These are phyloP conservation scores for Okamejei kenojei DNA, from an alignment of 2,797 vertebrate species.

Conservation along the genomic window DNA sequence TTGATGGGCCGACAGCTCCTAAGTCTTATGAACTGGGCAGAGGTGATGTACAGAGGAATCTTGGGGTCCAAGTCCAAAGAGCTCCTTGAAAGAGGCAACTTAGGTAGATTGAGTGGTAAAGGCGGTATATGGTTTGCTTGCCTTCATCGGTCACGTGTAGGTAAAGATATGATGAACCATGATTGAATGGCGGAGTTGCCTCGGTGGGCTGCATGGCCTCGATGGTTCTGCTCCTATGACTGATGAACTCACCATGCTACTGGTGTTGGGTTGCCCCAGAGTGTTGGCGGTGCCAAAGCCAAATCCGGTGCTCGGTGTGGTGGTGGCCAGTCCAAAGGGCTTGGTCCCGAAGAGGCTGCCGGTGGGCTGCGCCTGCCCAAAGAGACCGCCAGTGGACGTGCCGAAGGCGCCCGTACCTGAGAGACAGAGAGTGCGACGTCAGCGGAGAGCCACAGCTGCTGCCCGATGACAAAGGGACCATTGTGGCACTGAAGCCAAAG, in stretches of 20 bases:
- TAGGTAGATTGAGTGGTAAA: too few relatives aligned
- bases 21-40: too few relatives aligned
- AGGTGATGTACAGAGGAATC: too few relatives aligned
- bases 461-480: not conserved
- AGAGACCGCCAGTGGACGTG: slow-evolving; percentile 67
- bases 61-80: too few relatives aligned
- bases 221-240: too few relatives aligned
- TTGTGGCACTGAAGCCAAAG: not conserved
- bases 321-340: slow-evolving; percentile 76
- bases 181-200: too few relatives aligned
- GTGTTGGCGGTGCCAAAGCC: slow-evolving; percentile 78
- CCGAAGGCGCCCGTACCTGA: slow-evolving; percentile 72
- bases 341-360: slow-evolving; percentile 76
- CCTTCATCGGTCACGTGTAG: too few relatives aligned
- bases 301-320: slow-evolving; percentile 76
- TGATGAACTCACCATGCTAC: slow-evolving; percentile 70
- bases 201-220: too few relatives aligned
- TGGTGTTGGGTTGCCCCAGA: slow-evolving; percentile 78
- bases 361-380: slow-evolving; percentile 59
- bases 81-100: too few relatives aligned
- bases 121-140: too few relatives aligned
- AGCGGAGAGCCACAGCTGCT: not conserved
- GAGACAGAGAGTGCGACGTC: not conserved
- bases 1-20: too few relatives aligned
- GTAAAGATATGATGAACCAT: too few relatives aligned